phyloP scores from a whole-genome alignment of 2,797 vertebrate species.

The Sitta carolinensis region DNA sequence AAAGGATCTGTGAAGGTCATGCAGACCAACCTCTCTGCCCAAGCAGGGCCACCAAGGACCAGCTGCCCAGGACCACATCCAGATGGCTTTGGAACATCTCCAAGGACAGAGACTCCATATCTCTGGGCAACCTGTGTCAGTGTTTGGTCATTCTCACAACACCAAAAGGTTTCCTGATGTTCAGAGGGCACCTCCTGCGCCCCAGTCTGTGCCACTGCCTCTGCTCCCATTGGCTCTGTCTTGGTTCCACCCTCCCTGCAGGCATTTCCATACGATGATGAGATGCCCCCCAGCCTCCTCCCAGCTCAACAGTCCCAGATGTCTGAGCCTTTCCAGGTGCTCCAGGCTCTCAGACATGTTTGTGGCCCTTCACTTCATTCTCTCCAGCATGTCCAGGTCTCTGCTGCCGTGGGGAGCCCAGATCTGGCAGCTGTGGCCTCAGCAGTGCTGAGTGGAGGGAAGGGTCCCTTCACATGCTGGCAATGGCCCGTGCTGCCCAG shows the following conservation, averaged over 20 bases:
- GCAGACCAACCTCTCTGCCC: neutral
- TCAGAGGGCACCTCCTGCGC: neutral
- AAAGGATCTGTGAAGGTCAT: neutral
- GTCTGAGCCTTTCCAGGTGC: neutral
- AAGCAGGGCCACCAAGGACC: neutral
- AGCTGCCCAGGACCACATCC: fast-evolving
- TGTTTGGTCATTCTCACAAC: neutral
- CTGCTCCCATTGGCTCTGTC: too few relatives aligned
- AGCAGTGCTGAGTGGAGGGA: neutral
- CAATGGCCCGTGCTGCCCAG: neutral
- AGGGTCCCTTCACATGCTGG: neutral
- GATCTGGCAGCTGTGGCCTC: neutral
- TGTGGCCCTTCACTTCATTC: neutral
- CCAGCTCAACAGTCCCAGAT: neutral
- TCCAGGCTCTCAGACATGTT: neutral
- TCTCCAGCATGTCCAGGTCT: neutral
- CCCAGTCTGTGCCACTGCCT: neutral
- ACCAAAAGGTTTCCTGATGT: neutral
- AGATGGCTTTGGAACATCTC: neutral
- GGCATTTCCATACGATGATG: neutral
- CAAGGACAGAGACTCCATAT: neutral
- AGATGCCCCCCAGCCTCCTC: neutral
- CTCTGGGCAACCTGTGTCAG: neutral
- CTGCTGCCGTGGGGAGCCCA: neutral
- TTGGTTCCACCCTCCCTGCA: neutral